A percentile compares a stretch with the other conserved stretches of the same genome.
These are phyloP conservation scores for Pandemis cinnamomeana DNA, from an alignment of 2,888 invertebrate genomes.

Conservation along the genomic window DNA sequence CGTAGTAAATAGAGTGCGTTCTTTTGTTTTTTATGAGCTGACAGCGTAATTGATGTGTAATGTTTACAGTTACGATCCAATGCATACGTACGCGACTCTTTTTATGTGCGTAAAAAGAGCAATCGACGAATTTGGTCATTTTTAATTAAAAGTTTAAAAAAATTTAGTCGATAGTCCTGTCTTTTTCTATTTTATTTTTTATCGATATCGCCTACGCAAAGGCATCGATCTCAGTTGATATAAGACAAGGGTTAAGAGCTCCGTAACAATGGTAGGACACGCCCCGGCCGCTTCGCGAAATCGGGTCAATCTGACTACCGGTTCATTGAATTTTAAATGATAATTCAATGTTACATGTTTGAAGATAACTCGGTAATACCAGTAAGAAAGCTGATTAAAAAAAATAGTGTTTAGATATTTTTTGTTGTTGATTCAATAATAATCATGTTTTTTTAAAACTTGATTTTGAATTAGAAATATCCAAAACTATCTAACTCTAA, in stretches of 20 bases:
- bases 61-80: not conserved
- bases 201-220: not conserved
- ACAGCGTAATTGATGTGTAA: not conserved
- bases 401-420: too few species aligned
- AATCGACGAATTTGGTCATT: too few species aligned
- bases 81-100: not conserved
- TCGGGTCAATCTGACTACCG: slow-evolving; percentile 36
- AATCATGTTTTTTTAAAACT: too few species aligned
- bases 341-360: not conserved
- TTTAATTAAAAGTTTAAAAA: too few species aligned
- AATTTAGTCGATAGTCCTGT: too few species aligned
- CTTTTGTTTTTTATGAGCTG: not conserved
- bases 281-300: slow-evolving; percentile 30
- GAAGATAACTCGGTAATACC: too few species aligned
- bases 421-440: too few species aligned
- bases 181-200: not conserved
- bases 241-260: slow-evolving; percentile 18
- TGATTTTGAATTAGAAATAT: too few species aligned
- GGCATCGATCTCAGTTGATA: slow-evolving; percentile 7
- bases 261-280: slow-evolving; percentile 39
- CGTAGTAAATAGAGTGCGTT: slow-evolving; percentile 32
- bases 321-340: slow-evolving; percentile 27
- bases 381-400: too few species aligned
- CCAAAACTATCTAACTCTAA: too few species aligned
- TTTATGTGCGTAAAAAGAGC: not conserved